Percentiles rank a stretch among this genome's conserved stretches.
These are phyloP conservation scores for Grapholita molesta DNA, from an alignment of 1,140 invertebrate species.

Conservation along the genomic window DNA sequence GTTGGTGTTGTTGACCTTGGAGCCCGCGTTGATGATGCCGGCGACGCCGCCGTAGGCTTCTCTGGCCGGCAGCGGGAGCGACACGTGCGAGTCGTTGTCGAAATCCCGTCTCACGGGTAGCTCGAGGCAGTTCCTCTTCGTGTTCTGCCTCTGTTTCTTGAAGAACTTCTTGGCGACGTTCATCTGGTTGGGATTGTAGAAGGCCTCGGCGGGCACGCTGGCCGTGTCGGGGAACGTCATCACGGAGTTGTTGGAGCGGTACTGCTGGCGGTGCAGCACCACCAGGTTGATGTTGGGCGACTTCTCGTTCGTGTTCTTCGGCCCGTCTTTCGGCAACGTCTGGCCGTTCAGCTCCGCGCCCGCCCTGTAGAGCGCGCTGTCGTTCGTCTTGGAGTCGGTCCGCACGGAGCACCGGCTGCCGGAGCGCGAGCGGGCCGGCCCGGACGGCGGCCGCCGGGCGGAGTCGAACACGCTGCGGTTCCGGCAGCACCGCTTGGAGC, in stretches of 20 bases:
- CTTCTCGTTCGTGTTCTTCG: slow-evolving; percentile 68
- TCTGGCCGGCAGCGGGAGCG: slow-evolving; percentile 70
- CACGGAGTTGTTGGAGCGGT: slow-evolving; percentile 83
- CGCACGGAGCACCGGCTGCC: slow-evolving; percentile 80
- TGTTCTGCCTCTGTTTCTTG: slow-evolving; percentile 89
- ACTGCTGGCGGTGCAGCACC: slow-evolving; percentile 84
- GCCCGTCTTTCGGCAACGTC: slow-evolving; percentile 59
- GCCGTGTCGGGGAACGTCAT: slow-evolving; percentile 82
- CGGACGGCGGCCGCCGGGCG: slow-evolving; percentile 76
- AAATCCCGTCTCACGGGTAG: slow-evolving; percentile 81
- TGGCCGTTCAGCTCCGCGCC: slow-evolving; percentile 76
- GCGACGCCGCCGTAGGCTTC: slow-evolving; percentile 81
- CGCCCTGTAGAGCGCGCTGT: slow-evolving; percentile 77
- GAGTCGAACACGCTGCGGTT: slow-evolving; percentile 83
- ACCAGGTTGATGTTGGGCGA: slow-evolving; percentile 81
- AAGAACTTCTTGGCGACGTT: slow-evolving; percentile 95
- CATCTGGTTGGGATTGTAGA: slow-evolving; percentile 96
- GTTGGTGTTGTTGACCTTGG: slow-evolving; percentile 89
- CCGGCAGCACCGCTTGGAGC: slow-evolving; percentile 81
- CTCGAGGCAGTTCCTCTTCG: slow-evolving; percentile 87
- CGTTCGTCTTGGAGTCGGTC: slow-evolving; percentile 78
- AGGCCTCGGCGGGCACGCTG: slow-evolving; percentile 84
- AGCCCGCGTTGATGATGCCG: slow-evolving; percentile 82
- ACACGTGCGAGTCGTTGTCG: slow-evolving; percentile 80
- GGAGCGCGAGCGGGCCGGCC: slow-evolving; percentile 61